Conservation (phyloP, 2,888 invertebrate species). For the Caprella mutica region DNA sequence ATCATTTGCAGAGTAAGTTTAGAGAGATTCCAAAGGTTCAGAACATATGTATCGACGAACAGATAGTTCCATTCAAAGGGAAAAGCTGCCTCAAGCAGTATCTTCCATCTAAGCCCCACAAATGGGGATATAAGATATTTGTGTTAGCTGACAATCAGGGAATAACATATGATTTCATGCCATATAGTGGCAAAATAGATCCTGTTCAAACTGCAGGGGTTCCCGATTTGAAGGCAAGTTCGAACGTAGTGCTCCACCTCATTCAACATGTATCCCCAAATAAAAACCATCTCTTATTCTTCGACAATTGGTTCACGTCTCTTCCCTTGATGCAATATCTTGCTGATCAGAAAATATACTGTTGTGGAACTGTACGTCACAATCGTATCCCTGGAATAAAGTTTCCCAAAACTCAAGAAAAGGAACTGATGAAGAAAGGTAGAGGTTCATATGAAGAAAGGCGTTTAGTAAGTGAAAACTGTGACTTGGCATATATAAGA, state of each 20-base stretch:
- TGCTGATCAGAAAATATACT: background rate
- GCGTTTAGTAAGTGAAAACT: background rate
- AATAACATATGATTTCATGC: slow-evolving; percentile 7
- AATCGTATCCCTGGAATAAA: background rate
- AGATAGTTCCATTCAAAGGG: slow-evolving; percentile 7
- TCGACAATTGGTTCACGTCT: background rate
- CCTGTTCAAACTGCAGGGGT: slow-evolving; percentile 5
- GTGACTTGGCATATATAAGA: slow-evolving; percentile 8
- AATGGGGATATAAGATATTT: slow-evolving; percentile 13
- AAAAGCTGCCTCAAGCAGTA: slow-evolving; percentile 3
- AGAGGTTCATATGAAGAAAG: slow-evolving; percentile 11
- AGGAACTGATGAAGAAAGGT: slow-evolving; percentile 5
- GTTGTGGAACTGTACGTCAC: slow-evolving; percentile 5
- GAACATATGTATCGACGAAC: slow-evolving; percentile 9
- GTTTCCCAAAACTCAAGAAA: background rate
- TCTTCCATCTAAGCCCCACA: slow-evolving; percentile 1
- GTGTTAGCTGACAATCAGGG: background rate
- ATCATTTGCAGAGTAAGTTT: background rate
- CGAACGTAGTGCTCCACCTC: slow-evolving; percentile 8
- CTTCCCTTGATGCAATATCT: background rate
- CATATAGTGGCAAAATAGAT: slow-evolving; percentile 7
- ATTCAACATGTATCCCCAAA: background rate
- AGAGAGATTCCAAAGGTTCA: background rate
- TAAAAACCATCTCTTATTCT: background rate
- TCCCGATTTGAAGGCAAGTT: slow-evolving; percentile 7